phyloP scores from a whole-genome alignment of 2,888 invertebrate species.

The Heliconius sara region DNA sequence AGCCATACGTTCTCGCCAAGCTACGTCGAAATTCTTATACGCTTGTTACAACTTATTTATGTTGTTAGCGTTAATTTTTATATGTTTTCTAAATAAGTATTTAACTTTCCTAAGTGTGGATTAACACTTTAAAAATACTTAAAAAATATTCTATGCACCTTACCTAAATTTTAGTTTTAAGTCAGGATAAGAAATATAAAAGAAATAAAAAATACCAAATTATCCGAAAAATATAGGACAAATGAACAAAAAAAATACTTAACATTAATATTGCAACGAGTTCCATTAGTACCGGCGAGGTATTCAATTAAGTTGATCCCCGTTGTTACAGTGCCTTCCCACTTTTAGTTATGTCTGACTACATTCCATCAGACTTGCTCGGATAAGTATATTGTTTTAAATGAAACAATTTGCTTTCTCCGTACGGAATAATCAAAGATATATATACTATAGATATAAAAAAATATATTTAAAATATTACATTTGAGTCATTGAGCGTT shows the following conservation, averaged over 20 bases:
- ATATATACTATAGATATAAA: background rate
- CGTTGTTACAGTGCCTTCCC: conserved; percentile 52
- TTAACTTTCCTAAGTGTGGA: too few species aligned
- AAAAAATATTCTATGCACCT: too few species aligned
- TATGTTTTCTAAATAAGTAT: too few species aligned
- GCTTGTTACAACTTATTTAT: too few species aligned
- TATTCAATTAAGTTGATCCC: conserved; percentile 56
- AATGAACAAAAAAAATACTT: background rate
- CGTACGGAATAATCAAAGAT: conserved; percentile 24
- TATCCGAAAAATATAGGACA: background rate
- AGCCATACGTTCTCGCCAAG: too few species aligned
- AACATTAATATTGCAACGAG: conserved; percentile 41
- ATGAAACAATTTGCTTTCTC: conserved; percentile 39
- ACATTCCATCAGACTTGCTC: conserved; percentile 44
- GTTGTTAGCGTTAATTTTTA: too few species aligned
- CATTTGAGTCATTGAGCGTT: background rate
- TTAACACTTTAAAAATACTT: too few species aligned
- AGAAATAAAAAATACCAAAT: background rate
- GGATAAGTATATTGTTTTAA: conserved; percentile 46
- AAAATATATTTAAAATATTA: background rate
- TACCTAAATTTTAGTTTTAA: background rate
- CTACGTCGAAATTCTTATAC: too few species aligned
- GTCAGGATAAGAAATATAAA: too few species aligned
- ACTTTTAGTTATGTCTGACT: conserved; percentile 57
- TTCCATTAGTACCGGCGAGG: conserved; percentile 47